phyloP scores from a whole-genome alignment of 2,797 vertebrate species.

The Sternotherus odoratus region DNA sequence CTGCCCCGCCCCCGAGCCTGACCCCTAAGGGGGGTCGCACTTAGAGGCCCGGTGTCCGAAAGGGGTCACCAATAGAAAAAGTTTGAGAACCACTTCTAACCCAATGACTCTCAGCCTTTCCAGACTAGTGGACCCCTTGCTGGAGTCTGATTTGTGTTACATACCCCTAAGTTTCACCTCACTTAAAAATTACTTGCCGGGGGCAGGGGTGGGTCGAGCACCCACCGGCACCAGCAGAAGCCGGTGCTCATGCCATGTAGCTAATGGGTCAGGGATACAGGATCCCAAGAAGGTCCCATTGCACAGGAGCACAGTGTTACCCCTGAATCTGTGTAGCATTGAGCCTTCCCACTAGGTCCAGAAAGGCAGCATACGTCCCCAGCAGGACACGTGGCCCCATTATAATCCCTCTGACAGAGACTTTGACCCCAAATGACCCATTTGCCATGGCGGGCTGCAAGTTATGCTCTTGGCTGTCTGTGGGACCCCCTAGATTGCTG shows the following conservation, averaged over 20 bases:
- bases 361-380: neutral
- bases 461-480: neutral
- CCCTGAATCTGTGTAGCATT: neutral
- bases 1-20: too few species aligned
- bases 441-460: neutral
- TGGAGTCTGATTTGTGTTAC: too few species aligned
- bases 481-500: neutral
- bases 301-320: neutral
- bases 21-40: too few species aligned
- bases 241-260: neutral
- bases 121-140: too few species aligned
- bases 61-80: too few species aligned
- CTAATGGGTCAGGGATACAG: neutral
- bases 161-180: too few species aligned
- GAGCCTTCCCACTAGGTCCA: neutral
- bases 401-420: neutral
- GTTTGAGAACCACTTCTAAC: too few species aligned
- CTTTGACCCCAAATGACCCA: neutral
- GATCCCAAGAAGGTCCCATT: neutral
- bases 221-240: too few species aligned
- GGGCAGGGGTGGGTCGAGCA: too few species aligned
- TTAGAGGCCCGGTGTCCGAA: too few species aligned
- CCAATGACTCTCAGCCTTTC: too few species aligned
- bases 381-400: neutral
- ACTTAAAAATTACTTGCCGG: too few species aligned